Percentiles rank a stretch among this genome's conserved stretches.
Evolutionary conservation across 2,888 invertebrate species (phyloP).

Genomic region (Melanargia galathea): DNA sequence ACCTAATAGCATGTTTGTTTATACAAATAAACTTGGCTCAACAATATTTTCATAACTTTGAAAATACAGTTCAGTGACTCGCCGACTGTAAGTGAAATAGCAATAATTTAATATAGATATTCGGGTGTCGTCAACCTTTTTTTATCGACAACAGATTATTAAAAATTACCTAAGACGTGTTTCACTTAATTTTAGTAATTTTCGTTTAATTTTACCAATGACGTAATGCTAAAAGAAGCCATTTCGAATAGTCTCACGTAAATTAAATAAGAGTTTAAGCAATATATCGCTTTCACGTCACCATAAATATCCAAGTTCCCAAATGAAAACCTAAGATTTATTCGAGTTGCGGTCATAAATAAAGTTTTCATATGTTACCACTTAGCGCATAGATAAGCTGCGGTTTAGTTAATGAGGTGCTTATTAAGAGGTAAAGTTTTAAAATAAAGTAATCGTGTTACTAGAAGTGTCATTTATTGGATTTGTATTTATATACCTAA

Average conservation of each 20-base stretch:
- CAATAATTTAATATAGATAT: conserved; percentile 30
- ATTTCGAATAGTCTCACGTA: neutral
- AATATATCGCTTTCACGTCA: conserved; percentile 22
- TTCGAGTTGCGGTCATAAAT: conserved; percentile 20
- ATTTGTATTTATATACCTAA: too few relatives aligned
- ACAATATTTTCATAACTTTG: conserved; percentile 53
- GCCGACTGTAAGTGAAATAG: conserved; percentile 32
- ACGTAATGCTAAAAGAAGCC: neutral
- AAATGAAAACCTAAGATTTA: conserved; percentile 22
- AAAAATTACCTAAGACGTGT: neutral
- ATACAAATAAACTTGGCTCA: conserved; percentile 27
- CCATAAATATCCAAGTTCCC: conserved; percentile 21
- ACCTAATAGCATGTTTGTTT: conserved; percentile 17
- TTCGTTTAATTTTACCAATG: neutral
- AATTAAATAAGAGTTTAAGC: conserved; percentile 4
- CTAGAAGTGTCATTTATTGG: neutral
- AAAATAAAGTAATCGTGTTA: neutral
- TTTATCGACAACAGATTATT: neutral
- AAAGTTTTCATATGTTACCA: conserved; percentile 24
- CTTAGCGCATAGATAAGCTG: conserved; percentile 26
- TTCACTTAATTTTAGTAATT: neutral
- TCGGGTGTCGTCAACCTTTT: conserved; percentile 27
- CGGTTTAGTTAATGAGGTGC: conserved; percentile 25
- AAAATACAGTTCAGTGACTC: conserved; percentile 52
- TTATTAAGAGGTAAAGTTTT: conserved; percentile 22